These are phyloP conservation scores for Schizothorax lantsangensis DNA, from an alignment of 2,797 vertebrate genomes.

Conservation along the genomic window DNA sequence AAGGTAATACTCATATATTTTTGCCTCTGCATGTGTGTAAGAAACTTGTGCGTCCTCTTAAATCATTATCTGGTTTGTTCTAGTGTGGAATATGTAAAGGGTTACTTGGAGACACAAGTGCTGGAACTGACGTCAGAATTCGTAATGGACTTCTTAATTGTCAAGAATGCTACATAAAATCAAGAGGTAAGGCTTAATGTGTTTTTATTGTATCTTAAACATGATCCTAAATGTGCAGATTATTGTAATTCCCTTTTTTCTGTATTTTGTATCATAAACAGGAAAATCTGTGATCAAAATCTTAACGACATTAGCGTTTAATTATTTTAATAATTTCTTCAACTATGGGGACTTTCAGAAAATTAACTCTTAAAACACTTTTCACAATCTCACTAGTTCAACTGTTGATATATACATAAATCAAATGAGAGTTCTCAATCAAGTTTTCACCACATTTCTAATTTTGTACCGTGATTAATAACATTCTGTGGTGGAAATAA, in stretches of 20 bases:
- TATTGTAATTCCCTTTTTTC: neutral
- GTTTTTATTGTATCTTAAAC: neutral
- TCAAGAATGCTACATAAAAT: conserved; percentile 92
- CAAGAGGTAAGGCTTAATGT: conserved; percentile 84
- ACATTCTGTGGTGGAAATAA: neutral
- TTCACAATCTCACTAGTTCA: neutral
- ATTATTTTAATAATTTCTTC: neutral
- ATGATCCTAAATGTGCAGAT: neutral
- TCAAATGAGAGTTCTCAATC: neutral
- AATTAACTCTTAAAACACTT: neutral
- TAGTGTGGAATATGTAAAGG: conserved; percentile 94
- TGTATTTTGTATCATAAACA: too few relatives aligned
- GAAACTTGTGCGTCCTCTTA: neutral
- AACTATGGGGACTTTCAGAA: neutral
- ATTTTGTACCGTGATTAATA: neutral
- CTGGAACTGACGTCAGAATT: conserved; percentile 95
- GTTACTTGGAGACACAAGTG: conserved; percentile 89
- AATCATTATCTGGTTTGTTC: conserved; percentile 27
- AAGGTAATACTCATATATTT: conserved; percentile 66
- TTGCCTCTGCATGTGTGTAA: neutral
- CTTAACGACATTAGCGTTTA: neutral
- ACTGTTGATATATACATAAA: neutral
- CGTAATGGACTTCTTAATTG: conserved; percentile 95
- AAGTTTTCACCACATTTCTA: neutral
- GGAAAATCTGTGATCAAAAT: neutral